These are phyloP conservation scores for Seira ritae DNA, from an alignment of 2,888 invertebrate genomes.

Conservation along the genomic window DNA sequence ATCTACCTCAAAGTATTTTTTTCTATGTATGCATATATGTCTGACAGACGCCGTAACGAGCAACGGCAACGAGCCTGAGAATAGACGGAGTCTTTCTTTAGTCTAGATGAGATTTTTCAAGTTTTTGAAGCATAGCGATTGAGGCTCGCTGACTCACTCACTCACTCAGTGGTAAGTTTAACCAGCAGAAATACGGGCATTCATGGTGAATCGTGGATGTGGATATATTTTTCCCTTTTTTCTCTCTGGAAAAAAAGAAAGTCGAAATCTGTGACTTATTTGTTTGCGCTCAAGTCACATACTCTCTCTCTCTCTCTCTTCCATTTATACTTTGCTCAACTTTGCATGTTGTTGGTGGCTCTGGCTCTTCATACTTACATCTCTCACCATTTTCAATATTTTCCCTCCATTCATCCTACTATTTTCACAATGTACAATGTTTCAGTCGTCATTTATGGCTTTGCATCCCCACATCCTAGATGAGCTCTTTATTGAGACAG, in stretches of 20 bases:
- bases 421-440: slow-evolving; percentile 14
- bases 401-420: background rate
- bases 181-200: background rate
- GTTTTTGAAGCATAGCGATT: too few species aligned
- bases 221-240: background rate
- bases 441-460: slow-evolving; percentile 68
- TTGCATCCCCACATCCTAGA: slow-evolving; percentile 62
- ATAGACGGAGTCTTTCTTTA: too few species aligned
- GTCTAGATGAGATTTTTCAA: too few species aligned
- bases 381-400: slow-evolving; percentile 23
- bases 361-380: background rate
- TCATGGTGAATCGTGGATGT: too few species aligned
- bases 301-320: slow-evolving; percentile 39
- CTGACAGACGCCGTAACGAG: too few species aligned
- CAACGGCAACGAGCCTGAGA: too few species aligned
- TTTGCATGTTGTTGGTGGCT: slow-evolving; percentile 3
- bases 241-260: slow-evolving; percentile 49
- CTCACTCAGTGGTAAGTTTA: background rate
- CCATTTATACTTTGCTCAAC: slow-evolving; percentile 11
- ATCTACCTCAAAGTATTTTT: background rate
- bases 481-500: slow-evolving; percentile 71
- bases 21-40: too few species aligned
- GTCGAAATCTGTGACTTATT: slow-evolving; percentile 72
- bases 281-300: slow-evolving; percentile 70
- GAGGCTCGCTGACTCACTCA: too few species aligned